phyloP scores from a whole-genome alignment of 2,888 invertebrate species.

The Noctuana brunneofusca region DNA sequence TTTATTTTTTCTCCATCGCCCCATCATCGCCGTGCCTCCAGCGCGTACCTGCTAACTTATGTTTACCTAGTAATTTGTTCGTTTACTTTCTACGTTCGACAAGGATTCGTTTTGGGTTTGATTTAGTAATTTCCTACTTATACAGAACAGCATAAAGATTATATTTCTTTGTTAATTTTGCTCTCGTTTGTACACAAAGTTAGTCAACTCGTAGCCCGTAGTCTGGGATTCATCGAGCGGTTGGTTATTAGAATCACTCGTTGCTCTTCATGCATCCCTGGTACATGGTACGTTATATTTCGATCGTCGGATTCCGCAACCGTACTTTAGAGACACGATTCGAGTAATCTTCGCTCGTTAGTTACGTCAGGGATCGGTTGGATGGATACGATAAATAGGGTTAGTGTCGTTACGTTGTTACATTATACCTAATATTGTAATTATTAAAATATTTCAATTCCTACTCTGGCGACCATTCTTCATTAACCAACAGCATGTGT shows the following conservation, averaged over 20 bases:
- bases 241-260: neutral
- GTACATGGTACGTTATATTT: constrained; percentile 59
- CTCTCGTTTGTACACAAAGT: neutral
- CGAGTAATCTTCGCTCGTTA: neutral
- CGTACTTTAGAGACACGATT: neutral
- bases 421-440: too few species aligned
- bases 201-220: neutral
- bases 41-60: constrained; percentile 13
- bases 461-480: too few species aligned
- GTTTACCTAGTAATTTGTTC: constrained; percentile 35
- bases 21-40: too few species aligned
- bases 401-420: too few species aligned
- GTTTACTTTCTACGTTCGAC: constrained; percentile 29
- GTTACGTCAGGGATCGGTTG: neutral
- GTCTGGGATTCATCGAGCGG: too few species aligned
- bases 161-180: neutral
- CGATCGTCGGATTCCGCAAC: constrained; percentile 46
- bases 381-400: too few species aligned
- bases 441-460: too few species aligned
- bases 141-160: neutral
- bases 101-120: constrained; percentile 1
- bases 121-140: neutral
- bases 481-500: too few species aligned
- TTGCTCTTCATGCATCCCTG: constrained; percentile 41
- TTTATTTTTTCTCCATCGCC: too few species aligned